Conservation (phyloP, 2,888 invertebrate genomes). For the Nudaria mundana region DNA sequence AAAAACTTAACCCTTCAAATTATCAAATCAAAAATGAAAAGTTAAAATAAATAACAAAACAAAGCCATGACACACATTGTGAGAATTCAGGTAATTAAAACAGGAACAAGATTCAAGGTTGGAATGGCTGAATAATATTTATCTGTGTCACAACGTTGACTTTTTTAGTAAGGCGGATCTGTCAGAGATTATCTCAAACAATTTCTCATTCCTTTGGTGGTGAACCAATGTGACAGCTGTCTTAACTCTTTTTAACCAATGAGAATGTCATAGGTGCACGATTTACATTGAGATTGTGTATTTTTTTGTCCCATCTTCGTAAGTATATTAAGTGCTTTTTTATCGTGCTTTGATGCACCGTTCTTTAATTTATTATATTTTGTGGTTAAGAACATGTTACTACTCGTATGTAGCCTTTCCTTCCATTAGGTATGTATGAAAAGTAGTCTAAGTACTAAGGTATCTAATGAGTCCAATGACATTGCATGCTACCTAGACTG, state of each 20-base stretch:
- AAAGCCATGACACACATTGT: slow-evolving; percentile 63
- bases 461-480: too few relatives aligned
- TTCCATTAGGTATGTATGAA: too few relatives aligned
- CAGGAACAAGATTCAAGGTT: slow-evolving; percentile 63
- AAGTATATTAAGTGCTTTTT: slow-evolving; percentile 54
- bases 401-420: slow-evolving; percentile 18
- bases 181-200: slow-evolving; percentile 75
- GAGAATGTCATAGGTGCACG: slow-evolving; percentile 72
- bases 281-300: slow-evolving; percentile 59
- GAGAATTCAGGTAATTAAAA: slow-evolving; percentile 79
- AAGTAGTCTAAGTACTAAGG: too few relatives aligned
- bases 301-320: slow-evolving; percentile 41
- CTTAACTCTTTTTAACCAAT: slow-evolving; percentile 80
- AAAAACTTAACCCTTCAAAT: slow-evolving; percentile 8
- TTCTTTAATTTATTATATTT: slow-evolving; percentile 23
- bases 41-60: slow-evolving; percentile 34
- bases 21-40: slow-evolving; percentile 26
- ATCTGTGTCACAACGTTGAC: slow-evolving; percentile 72
- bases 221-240: slow-evolving; percentile 76
- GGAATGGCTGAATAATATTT: slow-evolving; percentile 74
- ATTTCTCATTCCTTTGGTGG: slow-evolving; percentile 76
- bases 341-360: slow-evolving; percentile 57
- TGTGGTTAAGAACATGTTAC: slow-evolving; percentile 14
- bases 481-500: too few relatives aligned
- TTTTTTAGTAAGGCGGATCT: slow-evolving; percentile 78